Evolutionary conservation across 2,797 vertebrate species (phyloP).

Genomic region (Limosa lapponica): DNA sequence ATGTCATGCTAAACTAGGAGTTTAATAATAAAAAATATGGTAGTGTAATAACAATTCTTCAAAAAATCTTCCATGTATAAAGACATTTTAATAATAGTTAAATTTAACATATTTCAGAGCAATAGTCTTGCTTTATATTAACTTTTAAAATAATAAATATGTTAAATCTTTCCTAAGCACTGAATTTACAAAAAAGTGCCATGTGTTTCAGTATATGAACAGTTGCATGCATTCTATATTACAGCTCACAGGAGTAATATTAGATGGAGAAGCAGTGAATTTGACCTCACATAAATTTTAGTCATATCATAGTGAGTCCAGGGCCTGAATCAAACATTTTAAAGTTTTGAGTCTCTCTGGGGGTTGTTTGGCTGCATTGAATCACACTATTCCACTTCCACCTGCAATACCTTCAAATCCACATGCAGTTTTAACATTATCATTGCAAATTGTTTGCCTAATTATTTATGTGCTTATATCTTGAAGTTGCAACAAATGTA

Average conservation of each 20-base stretch:
- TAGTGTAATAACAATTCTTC: neutral
- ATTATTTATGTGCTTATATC: neutral
- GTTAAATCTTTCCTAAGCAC: neutral
- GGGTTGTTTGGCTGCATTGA: neutral
- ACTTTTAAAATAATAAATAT: neutral
- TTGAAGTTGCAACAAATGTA: neutral
- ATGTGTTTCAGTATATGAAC: neutral
- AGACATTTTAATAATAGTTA: neutral
- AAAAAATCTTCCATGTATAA: neutral
- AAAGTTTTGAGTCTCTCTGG: neutral
- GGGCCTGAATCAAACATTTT: neutral
- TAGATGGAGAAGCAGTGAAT: neutral
- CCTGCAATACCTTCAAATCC: neutral
- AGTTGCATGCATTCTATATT: neutral
- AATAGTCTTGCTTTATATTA: neutral
- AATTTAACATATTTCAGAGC: neutral
- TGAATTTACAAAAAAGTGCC: neutral
- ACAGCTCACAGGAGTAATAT: neutral
- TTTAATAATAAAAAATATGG: neutral
- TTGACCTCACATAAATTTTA: neutral
- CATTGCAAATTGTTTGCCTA: neutral
- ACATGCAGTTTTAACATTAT: neutral
- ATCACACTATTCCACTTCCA: neutral
- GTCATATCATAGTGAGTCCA: neutral
- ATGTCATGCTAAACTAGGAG: neutral